Evolutionary conservation across 2,113 vertebrate species (phyloP).

Genomic region (Scolopax mira): DNA sequence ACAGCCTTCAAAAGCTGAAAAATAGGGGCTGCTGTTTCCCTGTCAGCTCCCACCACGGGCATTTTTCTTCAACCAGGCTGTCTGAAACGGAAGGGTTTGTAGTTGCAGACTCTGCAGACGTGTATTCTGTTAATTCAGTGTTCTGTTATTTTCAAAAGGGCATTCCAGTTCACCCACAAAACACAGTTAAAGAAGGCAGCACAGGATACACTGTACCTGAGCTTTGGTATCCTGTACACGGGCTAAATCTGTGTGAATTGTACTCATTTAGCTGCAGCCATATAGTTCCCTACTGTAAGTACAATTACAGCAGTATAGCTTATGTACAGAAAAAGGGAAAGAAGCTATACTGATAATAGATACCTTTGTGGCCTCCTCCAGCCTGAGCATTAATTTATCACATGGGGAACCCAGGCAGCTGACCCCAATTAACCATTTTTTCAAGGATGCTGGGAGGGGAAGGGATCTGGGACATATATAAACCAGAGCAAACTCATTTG

Average conservation of each 20-base stretch:
- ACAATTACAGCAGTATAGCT: background rate
- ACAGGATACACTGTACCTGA: background rate
- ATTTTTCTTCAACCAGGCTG: background rate
- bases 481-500: background rate
- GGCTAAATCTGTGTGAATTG: background rate
- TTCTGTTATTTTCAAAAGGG: background rate
- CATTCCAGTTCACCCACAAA: conserved; percentile 44
- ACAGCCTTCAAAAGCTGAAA: background rate
- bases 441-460: background rate
- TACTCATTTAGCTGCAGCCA: background rate
- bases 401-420: background rate
- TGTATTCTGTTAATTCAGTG: background rate
- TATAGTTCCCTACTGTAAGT: background rate
- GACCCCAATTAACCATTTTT: background rate
- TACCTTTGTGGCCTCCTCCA: background rate
- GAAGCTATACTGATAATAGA: background rate
- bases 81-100: background rate
- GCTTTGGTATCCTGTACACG: background rate
- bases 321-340: background rate
- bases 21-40: background rate
- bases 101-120: background rate
- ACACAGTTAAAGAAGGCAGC: background rate
- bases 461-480: background rate
- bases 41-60: background rate
- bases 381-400: background rate